phyloP scores from a whole-genome alignment of 2,113 vertebrate species.

The Anoura caudifer region DNA sequence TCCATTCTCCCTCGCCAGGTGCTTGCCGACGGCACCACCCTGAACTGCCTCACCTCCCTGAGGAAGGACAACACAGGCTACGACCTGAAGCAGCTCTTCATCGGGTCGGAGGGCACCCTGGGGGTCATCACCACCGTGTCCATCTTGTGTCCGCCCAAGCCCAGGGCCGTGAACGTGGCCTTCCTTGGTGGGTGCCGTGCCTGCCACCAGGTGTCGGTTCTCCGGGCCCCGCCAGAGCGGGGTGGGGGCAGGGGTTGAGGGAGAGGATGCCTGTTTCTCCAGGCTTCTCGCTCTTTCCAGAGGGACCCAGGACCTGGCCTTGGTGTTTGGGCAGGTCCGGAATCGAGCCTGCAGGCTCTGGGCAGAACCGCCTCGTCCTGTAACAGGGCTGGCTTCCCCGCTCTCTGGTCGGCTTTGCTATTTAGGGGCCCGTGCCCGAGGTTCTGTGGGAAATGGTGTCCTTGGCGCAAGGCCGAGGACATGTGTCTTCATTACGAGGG shows the following conservation, averaged over 20 bases:
- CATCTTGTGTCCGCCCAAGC: constrained; percentile 91
- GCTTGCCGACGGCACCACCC: constrained; percentile 87
- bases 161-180: constrained; percentile 90
- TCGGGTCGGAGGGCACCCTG: constrained; percentile 95
- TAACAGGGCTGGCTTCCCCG: too few relatives aligned
- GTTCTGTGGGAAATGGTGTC: not conserved
- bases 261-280: not conserved
- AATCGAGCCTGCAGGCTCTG: not conserved
- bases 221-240: rapidly evolving
- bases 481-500: rapidly evolving
- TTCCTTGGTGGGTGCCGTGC: constrained; percentile 86
- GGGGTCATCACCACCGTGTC: constrained; percentile 93
- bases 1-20: constrained; percentile 80
- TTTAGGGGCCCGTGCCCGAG: not conserved
- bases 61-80: constrained; percentile 98
- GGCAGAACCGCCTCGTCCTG: not conserved
- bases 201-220: rapidly evolving
- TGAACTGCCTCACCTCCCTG: constrained; percentile 89
- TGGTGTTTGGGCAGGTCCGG: not conserved
- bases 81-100: constrained; percentile 97
- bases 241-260: not conserved
- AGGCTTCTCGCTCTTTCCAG: not conserved
- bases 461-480: too few relatives aligned
- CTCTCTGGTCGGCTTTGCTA: rapidly evolving
- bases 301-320: not conserved